Base-by-base conservation (phyloP, 2,113 vertebrate genomes). In the Nicator chloris region DNA sequence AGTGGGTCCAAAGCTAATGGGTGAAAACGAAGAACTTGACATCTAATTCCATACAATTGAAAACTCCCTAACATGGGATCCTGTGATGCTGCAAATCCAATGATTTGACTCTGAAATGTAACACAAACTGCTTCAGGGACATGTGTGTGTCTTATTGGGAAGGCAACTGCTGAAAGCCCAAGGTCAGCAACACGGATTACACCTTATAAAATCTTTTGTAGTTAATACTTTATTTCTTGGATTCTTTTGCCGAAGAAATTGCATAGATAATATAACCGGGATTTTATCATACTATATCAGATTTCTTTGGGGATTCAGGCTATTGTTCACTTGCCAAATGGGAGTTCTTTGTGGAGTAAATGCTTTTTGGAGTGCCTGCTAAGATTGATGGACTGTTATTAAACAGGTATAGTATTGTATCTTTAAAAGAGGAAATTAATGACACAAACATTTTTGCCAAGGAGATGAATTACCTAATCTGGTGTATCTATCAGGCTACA, bases 371-470 rank as follows among this genome's bases (percentile, higher is more conserved):
- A 79, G 15, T 61, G 24, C 88, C 33, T 81, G 68, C 3, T 87
- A 60, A 53, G 33, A 69, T 93, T 91, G 96, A 61, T 11, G 4
- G n/a, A 53, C 54, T 93, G 40, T 77, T 80, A 49, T 65, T 97
- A 95, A 81, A 51, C 22, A 60, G 9, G 11, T 76, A 47, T 73
- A 63, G 49, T 39, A 51, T 35, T 93, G 30, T 91, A 30, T 86
- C 94, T 96, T 94, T 88, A 72, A 93, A 86, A 83, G 37, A 63
- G 88, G n/a, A 87, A 91, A 73, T 64, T 37, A 64, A 7, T 83
- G 72, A 51, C 60, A 56, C 11, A 87, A 64, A 69, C 6, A 8
- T 35, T 91, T 86, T 89, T 93, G 7, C 31, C 37, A 49, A 37
- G 68, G 23, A 87, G 59, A 85, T 84, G 70, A 81, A 87, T 95